These are phyloP conservation scores for Stictonetta naevosa DNA, from an alignment of 2,113 vertebrate genomes.

Conservation along the genomic window DNA sequence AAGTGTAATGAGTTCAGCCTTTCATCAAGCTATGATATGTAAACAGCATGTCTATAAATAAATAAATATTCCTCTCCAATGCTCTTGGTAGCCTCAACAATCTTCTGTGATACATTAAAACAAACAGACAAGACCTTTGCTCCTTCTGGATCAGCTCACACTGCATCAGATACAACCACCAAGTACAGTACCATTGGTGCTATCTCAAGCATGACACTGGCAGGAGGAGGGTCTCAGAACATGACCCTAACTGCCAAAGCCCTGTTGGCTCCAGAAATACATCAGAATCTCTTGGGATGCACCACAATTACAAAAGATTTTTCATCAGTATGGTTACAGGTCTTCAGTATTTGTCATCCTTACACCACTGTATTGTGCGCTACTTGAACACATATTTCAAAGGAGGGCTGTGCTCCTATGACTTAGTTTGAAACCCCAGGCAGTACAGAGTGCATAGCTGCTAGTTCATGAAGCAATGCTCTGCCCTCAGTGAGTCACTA, in stretches of 20 bases:
- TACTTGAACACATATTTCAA: neutral
- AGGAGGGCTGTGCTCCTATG: neutral
- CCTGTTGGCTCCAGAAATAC: neutral
- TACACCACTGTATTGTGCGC: neutral
- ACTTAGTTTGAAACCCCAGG: neutral
- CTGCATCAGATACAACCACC: neutral
- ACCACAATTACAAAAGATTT: neutral
- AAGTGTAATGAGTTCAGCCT: conserved; percentile 21
- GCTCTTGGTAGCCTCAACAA: conserved; percentile 22
- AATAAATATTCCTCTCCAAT: conserved; percentile 48
- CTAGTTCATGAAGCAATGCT: neutral
- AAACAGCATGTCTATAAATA: conserved; percentile 51
- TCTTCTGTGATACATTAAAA: conserved; percentile 1
- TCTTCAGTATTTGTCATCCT: neutral
- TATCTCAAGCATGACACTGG: neutral
- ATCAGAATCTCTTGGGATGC: neutral
- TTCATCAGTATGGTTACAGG: neutral
- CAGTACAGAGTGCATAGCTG: neutral
- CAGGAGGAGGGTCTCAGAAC: neutral
- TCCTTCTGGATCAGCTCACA: neutral
- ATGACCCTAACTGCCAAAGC: neutral
- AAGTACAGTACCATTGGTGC: neutral
- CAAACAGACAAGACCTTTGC: neutral
- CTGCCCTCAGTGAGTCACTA: conserved; percentile 50
- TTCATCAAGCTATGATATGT: conserved; percentile 32